Evolutionary conservation across 2,113 vertebrate genomes (phyloP), one percentile per base, ranked within the genome.

Genomic region (Herpetotheres cachinnans): DNA sequence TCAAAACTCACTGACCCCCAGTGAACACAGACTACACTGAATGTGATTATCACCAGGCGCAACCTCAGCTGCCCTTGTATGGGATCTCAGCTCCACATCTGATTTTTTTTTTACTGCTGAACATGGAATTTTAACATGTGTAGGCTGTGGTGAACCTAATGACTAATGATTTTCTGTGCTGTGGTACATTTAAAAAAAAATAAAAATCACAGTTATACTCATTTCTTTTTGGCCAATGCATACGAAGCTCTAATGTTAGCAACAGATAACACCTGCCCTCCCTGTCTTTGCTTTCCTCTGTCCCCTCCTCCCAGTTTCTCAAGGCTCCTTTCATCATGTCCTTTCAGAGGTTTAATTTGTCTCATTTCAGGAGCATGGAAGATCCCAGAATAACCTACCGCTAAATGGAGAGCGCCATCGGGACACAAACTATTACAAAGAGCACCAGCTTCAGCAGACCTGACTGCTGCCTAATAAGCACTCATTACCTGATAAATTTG

Each of bases 21-120:
- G 26, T 0, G 3, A 5, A 0, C 11, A 12, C 0, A 2, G 30
- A 1, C 8, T 24, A 10, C 11, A 4, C 63, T 22, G 78, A 46
- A 11, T 10, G 3, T 0, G 55, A 42, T 65, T 5, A 1, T 5
- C 6, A 5, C 16, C 52, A 22, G 81, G 32, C 10, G 1, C 36
- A 21, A 30, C 44, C 52, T 36, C 52, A 7, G 61, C 82, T 73
- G 67, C 67, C 89, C 83, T 38, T 2, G 3, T 8, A 10, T 3
- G 11, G 2, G 3, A 44, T 42, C 52, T 73, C 2, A 6, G 61
- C 38, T 42, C 40, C 72, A 26, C 27, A 10, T 10, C 15, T 16
- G 1, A 3, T 3, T 14, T 18, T 27, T 32, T 30, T 46, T 32
- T 16, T 36, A 0, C 32, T 38, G 36, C 55, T 36, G 65, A 11